Percentiles rank a stretch among this genome's conserved stretches.
phyloP scores from a whole-genome alignment of 2,888 invertebrate genomes.

The Drosophila mimica region DNA sequence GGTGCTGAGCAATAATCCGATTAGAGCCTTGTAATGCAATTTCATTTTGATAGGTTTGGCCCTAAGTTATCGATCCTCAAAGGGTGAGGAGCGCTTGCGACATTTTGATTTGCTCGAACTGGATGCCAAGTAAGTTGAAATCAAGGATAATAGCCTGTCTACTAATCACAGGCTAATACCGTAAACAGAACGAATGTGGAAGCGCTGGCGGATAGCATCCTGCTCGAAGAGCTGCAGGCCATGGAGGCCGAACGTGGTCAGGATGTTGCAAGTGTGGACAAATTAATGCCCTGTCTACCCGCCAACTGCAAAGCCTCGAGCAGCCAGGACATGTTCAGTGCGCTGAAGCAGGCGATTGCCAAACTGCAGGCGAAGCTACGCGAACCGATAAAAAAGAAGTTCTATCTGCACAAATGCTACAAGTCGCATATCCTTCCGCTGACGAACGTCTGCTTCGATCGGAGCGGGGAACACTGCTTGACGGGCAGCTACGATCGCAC shows the following conservation, averaged over 20 bases:
- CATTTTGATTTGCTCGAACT: conserved; percentile 89
- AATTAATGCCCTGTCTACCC: conserved; percentile 14
- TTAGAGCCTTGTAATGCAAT: background rate
- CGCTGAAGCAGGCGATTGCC: conserved; percentile 87
- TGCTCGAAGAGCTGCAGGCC: conserved; percentile 53
- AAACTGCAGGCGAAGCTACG: conserved; percentile 88
- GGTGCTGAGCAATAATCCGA: conserved; percentile 84
- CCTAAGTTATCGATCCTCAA: conserved; percentile 87
- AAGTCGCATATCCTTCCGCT: conserved; percentile 89
- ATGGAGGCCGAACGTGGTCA: conserved; percentile 27
- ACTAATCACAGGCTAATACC: background rate
- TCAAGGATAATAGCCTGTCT: background rate
- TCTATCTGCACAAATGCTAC: conserved; percentile 88
- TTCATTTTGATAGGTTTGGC: conserved; percentile 86
- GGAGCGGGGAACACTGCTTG: conserved; percentile 90
- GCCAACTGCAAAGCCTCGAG: conserved; percentile 42
- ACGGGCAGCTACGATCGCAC: conserved; percentile 94
- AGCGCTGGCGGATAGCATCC: conserved; percentile 65
- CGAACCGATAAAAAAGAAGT: conserved; percentile 88
- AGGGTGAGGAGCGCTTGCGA: conserved; percentile 87
- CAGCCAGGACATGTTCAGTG: conserved; percentile 82
- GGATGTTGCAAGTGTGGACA: background rate
- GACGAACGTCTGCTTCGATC: conserved; percentile 90
- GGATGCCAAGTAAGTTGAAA: conserved; percentile 86
- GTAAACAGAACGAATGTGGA: conserved; percentile 59